Conservation (phyloP, 1,140 invertebrate species). For the Acyrthosiphon pisum region DNA sequence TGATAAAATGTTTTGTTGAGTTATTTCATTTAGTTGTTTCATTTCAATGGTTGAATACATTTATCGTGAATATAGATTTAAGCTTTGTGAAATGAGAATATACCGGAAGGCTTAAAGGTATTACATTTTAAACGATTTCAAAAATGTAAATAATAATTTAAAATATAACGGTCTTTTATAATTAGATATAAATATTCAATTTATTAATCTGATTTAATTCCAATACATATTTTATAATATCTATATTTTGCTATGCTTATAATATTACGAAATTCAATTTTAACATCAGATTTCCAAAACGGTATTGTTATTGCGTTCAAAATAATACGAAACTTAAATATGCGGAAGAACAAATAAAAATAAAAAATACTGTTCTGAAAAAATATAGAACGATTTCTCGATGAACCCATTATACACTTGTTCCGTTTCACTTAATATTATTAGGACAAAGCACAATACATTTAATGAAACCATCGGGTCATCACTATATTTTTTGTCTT, state of each 20-base stretch:
- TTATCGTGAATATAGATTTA: not conserved
- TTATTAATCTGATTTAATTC: not conserved
- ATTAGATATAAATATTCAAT: not conserved
- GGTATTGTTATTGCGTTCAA: not conserved
- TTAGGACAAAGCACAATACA: not conserved
- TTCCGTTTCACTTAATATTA: conserved; percentile 29
- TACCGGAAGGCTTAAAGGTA: not conserved
- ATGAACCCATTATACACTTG: not conserved
- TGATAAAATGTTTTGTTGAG: not conserved
- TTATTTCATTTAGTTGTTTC: not conserved
- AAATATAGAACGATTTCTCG: not conserved
- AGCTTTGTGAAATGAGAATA: not conserved
- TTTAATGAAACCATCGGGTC: not conserved
- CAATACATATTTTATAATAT: not conserved
- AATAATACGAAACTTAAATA: not conserved
- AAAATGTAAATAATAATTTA: not conserved
- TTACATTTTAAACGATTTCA: not conserved
- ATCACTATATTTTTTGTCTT: not conserved
- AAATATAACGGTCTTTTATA: not conserved
- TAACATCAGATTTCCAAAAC: not conserved
- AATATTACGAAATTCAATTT: not conserved
- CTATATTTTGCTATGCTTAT: not conserved
- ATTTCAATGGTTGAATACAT: not conserved
- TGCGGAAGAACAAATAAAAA: not conserved
- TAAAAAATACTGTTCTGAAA: not conserved